Evolutionary conservation across 2,113 vertebrate genomes (phyloP).

Genomic region (Peromyscus maniculatus): DNA sequence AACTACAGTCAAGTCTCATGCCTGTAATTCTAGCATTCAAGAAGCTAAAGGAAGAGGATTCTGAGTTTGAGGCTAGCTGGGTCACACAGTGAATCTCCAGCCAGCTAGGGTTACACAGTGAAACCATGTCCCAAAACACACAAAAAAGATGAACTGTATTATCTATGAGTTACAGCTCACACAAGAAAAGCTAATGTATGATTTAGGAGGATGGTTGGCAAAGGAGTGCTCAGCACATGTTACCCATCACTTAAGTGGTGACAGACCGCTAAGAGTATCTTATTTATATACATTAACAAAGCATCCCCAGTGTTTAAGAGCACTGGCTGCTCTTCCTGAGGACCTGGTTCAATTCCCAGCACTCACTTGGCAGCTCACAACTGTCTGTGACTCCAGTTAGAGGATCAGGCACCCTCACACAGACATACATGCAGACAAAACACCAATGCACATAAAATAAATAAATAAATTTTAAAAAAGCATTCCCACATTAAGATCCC

Average conservation of each 20-base stretch:
- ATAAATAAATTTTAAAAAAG: neutral
- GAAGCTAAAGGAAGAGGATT: neutral
- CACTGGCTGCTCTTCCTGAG: too few relatives aligned
- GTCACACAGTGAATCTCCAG: neutral
- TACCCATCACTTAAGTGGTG: slow-evolving; percentile 4
- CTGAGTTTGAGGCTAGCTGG: neutral
- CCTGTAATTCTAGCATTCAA: neutral
- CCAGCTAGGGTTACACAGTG: neutral
- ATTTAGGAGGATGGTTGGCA: neutral
- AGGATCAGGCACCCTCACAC: too few relatives aligned
- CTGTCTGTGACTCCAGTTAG: too few relatives aligned
- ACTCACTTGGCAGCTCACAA: too few relatives aligned
- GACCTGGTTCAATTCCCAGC: too few relatives aligned
- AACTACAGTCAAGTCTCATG: neutral
- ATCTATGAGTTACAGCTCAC: neutral
- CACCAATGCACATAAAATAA: too few relatives aligned
- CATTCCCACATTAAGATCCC: neutral
- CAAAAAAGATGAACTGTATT: neutral
- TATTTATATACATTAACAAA: slow-evolving; percentile 12
- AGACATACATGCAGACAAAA: too few relatives aligned
- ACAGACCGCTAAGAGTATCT: neutral
- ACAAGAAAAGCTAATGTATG: neutral
- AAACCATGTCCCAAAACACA: neutral
- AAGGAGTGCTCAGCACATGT: neutral
- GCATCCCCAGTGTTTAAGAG: neutral